Evolutionary conservation across 2,797 vertebrate species (phyloP), one percentile per base, ranked within the genome.

Genomic region (Paramormyrops hopkinsi): DNA sequence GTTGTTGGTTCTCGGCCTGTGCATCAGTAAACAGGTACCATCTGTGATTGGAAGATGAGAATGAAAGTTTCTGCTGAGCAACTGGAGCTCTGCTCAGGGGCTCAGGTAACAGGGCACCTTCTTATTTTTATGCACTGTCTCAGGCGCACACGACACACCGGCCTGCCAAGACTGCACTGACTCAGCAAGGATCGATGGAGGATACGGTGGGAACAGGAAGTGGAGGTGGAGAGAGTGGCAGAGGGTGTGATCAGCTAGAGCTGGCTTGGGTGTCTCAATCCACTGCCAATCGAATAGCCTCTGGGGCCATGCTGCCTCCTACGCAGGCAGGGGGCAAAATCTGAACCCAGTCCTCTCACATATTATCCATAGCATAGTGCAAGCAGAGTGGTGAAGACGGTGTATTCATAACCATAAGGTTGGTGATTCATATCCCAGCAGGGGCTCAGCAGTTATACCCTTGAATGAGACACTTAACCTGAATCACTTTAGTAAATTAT

Each of bases 401-500:
- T 44, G 73, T 79, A 19, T 29, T 46, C 37, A n/a, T 79, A 79
- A n/a, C 37, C 73, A 79, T 19, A 79, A 79, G 41, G 73, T 46
- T n/a, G 41, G 73, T 79, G 37, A 79, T 79, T 79, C 33, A 46
- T 46, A 17, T 46, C 37, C 41, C 41, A 79, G 73, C 73, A 79
- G 73, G 73, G 2, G 14, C 17, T 14, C 83, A 29, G n/a, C 50
- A 25, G 25, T 86, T 51, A 25, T 86, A 54, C 46, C 12, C 46
- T 86, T 53, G 46, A 54, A 29, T 48, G 50, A 86, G 83, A 53
- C 48, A 48, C 48, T 85, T 86, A 86, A 29, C 83, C 83, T 86
- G 50, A 86, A 53, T 33, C 46, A 17, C 83, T 86, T 53, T 48
- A 86, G 48, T 86, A 86, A 54, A 85, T 48, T 14, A 85, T 29